phyloP scores from a whole-genome alignment of 2,888 invertebrate genomes.

The Homarus gammarus region DNA sequence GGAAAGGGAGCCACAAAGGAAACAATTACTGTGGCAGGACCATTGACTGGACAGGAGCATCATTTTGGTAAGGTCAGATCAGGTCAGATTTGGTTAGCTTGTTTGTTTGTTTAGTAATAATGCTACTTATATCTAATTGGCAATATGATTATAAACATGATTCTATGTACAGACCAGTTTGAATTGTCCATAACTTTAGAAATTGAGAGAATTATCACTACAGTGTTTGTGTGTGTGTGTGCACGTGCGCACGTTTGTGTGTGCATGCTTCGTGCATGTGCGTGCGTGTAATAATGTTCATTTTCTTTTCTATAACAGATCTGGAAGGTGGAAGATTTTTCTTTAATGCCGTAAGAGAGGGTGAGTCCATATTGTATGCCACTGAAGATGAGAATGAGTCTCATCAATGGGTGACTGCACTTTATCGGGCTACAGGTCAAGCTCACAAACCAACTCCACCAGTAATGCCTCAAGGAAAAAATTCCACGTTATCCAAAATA shows the following conservation, averaged over 20 bases:
- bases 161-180: too few relatives aligned
- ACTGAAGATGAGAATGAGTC: constrained; percentile 98
- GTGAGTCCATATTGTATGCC: constrained; percentile 97
- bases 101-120: too few relatives aligned
- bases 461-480: constrained; percentile 89
- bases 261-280: not conserved
- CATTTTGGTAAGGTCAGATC: too few relatives aligned
- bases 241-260: not conserved
- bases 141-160: too few relatives aligned
- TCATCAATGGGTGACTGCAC: constrained; percentile 99
- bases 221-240: not conserved
- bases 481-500: constrained; percentile 90
- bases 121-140: too few relatives aligned
- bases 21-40: too few relatives aligned
- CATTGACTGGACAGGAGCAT: too few relatives aligned
- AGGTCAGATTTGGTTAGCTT: too few relatives aligned
- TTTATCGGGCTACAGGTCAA: constrained; percentile 99
- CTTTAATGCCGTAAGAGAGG: constrained; percentile 99
- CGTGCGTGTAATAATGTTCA: not conserved
- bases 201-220: not conserved
- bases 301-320: constrained; percentile 82
- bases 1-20: too few relatives aligned
- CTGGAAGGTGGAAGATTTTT: constrained; percentile 95
- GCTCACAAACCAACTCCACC: constrained; percentile 99
- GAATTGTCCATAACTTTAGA: constrained; percentile 7